Conservation (phyloP, 1,140 invertebrate genomes). For the Macrosteles quadrilineatus region DNA sequence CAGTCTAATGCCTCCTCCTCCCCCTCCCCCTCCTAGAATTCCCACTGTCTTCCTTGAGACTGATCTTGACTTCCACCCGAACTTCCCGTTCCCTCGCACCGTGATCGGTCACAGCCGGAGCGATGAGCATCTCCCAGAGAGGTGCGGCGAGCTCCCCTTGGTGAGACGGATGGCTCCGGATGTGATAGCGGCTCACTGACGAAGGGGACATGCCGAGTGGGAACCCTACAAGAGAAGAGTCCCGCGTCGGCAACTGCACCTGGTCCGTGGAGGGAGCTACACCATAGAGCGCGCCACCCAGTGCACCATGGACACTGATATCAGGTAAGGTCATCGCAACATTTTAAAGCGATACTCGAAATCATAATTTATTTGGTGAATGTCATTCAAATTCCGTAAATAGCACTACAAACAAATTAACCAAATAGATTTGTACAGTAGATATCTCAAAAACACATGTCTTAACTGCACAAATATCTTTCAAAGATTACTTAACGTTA, state of each 20-base stretch:
- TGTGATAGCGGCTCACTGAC: slow-evolving; percentile 63
- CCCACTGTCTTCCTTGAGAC: background rate
- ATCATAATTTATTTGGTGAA: too few species aligned
- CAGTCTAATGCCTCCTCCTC: slow-evolving; percentile 37
- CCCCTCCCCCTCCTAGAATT: slow-evolving; percentile 22
- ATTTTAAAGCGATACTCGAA: too few species aligned
- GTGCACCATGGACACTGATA: background rate
- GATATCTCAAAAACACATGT: too few species aligned
- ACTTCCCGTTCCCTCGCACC: background rate
- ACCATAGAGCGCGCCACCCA: background rate
- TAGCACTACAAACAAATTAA: too few species aligned
- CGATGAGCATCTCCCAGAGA: background rate
- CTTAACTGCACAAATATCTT: too few species aligned
- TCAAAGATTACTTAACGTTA: too few species aligned
- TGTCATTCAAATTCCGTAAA: too few species aligned
- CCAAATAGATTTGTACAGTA: too few species aligned
- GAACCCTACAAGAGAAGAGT: slow-evolving; percentile 27
- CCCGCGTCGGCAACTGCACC: slow-evolving; percentile 25
- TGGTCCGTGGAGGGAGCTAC: background rate
- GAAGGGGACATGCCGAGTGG: slow-evolving; percentile 28
- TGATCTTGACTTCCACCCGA: slow-evolving; percentile 1
- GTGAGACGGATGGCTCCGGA: slow-evolving; percentile 80
- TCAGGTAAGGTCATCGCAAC: too few species aligned
- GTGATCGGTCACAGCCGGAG: slow-evolving; percentile 57
- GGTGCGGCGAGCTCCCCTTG: slow-evolving; percentile 67